A percentile compares a stretch with the other conserved stretches of the same genome.
phyloP scores from a whole-genome alignment of 2,888 invertebrate species.

The Euproctis similis region DNA sequence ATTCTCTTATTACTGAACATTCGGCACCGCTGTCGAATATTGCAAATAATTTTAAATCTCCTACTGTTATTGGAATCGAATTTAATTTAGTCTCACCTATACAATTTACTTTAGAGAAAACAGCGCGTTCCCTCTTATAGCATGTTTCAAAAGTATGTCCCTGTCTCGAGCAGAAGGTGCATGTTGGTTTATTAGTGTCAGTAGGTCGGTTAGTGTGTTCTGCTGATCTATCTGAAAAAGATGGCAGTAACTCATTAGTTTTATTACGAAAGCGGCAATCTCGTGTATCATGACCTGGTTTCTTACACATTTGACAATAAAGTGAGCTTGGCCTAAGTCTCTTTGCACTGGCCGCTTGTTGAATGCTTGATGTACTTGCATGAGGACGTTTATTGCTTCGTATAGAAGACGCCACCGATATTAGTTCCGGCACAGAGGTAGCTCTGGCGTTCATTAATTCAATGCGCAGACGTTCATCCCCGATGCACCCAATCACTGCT shows the following conservation, averaged over 20 bases:
- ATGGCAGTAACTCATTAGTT: conserved; percentile 1
- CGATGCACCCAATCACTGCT: conserved; percentile 24
- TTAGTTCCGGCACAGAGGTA: conserved; percentile 19
- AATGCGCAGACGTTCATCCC: conserved; percentile 22
- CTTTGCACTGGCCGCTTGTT: conserved; percentile 2
- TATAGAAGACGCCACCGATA: conserved; percentile 22
- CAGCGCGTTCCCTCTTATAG: conserved; percentile 14
- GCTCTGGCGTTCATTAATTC: conserved; percentile 22
- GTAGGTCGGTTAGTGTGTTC: conserved; percentile 4
- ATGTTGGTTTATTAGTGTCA: conserved; percentile 2
- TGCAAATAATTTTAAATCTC: conserved; percentile 7
- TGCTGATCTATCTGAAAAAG: conserved; percentile 1
- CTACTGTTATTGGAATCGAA: conserved; percentile 11
- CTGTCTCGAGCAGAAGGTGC: conserved; percentile 17
- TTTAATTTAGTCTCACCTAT: conserved; percentile 10
- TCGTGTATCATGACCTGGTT: conserved; percentile 8
- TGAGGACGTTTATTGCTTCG: no score
- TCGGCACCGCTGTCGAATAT: conserved; percentile 29
- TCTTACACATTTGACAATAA: conserved; percentile 14
- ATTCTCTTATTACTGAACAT: conserved; percentile 23
- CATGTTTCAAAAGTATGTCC: conserved; percentile 24
- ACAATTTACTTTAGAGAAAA: conserved; percentile 21
- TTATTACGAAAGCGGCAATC: conserved; percentile 13
- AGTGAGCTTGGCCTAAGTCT: neutral
- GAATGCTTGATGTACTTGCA: conserved; percentile 10